Conservation (phyloP, 2,797 vertebrate species). For the Squalus acanthias region DNA sequence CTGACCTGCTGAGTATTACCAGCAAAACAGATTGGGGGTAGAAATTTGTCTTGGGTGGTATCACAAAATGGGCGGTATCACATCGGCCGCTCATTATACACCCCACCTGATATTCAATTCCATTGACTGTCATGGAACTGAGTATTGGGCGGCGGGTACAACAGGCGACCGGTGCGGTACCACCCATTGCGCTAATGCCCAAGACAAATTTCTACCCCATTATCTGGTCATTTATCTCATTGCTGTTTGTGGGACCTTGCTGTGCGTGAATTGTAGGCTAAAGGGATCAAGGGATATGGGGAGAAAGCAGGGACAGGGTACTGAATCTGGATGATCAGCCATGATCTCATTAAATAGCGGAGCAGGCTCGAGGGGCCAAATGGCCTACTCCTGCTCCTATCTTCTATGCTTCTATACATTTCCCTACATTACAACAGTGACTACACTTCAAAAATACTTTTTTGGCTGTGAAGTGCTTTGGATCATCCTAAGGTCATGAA, state of each 20-base stretch:
- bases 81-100: too few relatives aligned
- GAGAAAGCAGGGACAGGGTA: too few relatives aligned
- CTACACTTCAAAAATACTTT: background rate
- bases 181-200: background rate
- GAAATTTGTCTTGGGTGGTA: background rate
- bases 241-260: background rate
- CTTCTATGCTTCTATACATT: too few relatives aligned
- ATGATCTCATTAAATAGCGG: too few relatives aligned
- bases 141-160: background rate
- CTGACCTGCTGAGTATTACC: background rate
- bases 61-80: background rate
- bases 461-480: background rate
- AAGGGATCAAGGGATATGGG: too few relatives aligned
- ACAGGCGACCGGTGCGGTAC: background rate
- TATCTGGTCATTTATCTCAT: background rate
- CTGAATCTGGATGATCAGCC: too few relatives aligned
- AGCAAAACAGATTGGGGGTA: background rate
- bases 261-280: background rate
- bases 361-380: too few relatives aligned
- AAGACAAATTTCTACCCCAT: background rate
- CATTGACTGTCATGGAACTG: background rate
- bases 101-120: background rate
- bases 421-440: background rate
- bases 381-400: too few relatives aligned
- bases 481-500: background rate